Evolutionary conservation across 2,888 invertebrate genomes (phyloP), one percentile per base, ranked within the genome.

Genomic region (Candidula unifasciata): DNA sequence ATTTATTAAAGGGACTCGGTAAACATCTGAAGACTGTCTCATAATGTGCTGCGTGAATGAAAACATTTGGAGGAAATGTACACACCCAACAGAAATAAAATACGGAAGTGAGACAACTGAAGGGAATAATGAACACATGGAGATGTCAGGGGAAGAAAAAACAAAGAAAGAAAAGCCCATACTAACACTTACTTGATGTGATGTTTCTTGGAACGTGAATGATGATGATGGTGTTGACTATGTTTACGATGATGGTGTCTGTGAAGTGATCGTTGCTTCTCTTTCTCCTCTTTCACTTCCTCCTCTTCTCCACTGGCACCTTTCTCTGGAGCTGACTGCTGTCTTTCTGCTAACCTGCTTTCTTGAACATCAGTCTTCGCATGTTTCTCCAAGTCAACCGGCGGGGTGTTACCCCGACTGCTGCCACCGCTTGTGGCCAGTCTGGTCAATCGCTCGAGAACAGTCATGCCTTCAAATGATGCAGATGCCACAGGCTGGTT

Each of bases 211-310:
- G 74, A 69, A n/a, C 68, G 69, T 33, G 68, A 69, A 24, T 44
- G 68, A 78, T 78, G 83, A 68, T 84, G 79, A n/a, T 84, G 86
- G n/a, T n/a, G 57, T 44, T 86, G 86, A 57, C 64, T 78, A 57
- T 85, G 86, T 24, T 86, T 79, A 18, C 76, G 74, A 66, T 85
- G 84, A 54, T 86, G 82, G 60, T 86, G 86, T n/a, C 81, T 80
- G 60, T 83, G 69, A 64, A 69, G 81, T 76, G 57, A 37, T 24
- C 74, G 76, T 66, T 66, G 74, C 21, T 74, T 78, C 66, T 85
- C 87, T 83, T 87, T 87, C 24, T 84, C 82, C 37, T 89, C 87
- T 76, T 88, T 87, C 73, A 73, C 30, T 27, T 68, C 80, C 60
- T 24, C 74, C 57, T 71, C 82, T 68, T 66, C 69, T 30, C n/a